These are phyloP conservation scores for Lepidocyrtinus sp. DNA, from an alignment of 2,888 invertebrate genomes.

Conservation along the genomic window DNA sequence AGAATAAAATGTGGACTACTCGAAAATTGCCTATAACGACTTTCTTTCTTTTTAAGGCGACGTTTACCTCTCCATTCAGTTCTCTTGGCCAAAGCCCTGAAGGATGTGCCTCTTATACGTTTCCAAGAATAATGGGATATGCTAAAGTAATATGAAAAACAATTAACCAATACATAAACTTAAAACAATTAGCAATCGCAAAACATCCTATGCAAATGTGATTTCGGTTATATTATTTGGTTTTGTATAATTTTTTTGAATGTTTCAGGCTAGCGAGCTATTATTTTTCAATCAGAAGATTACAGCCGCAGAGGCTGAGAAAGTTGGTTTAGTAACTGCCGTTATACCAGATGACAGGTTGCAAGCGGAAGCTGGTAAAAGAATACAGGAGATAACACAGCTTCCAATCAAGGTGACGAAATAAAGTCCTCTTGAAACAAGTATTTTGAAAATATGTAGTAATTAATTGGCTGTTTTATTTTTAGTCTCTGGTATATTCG, in stretches of 20 bases:
- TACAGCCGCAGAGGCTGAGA: conserved; percentile 83
- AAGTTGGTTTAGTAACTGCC: conserved; percentile 84
- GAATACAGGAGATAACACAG: conserved; percentile 71
- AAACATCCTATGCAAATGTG: too few relatives aligned
- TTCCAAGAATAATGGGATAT: conserved; percentile 87
- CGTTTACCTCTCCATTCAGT: conserved; percentile 91
- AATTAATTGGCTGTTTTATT: conserved; percentile 38
- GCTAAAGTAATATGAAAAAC: conserved; percentile 76
- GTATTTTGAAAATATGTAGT: conserved; percentile 3
- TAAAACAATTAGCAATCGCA: too few relatives aligned
- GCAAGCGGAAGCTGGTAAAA: conserved; percentile 76
- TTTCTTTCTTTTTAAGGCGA: conserved; percentile 77
- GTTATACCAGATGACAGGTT: conserved; percentile 80
- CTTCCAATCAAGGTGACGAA: conserved; percentile 71
- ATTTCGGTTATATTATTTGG: neutral
- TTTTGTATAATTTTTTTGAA: conserved; percentile 5
- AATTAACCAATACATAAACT: too few relatives aligned
- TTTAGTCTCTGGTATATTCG: conserved; percentile 79
- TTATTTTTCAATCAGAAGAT: conserved; percentile 83
- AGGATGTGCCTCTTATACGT: conserved; percentile 89
- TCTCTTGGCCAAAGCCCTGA: conserved; percentile 89
- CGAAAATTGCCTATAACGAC: too few relatives aligned
- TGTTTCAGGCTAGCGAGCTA: conserved; percentile 76
- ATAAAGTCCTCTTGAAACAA: neutral
- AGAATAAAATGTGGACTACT: too few relatives aligned